A percentile compares a stretch with the other conserved stretches of the same genome.
These are phyloP conservation scores for Drosophila koepferae DNA, from an alignment of 2,888 invertebrate species.

Conservation along the genomic window DNA sequence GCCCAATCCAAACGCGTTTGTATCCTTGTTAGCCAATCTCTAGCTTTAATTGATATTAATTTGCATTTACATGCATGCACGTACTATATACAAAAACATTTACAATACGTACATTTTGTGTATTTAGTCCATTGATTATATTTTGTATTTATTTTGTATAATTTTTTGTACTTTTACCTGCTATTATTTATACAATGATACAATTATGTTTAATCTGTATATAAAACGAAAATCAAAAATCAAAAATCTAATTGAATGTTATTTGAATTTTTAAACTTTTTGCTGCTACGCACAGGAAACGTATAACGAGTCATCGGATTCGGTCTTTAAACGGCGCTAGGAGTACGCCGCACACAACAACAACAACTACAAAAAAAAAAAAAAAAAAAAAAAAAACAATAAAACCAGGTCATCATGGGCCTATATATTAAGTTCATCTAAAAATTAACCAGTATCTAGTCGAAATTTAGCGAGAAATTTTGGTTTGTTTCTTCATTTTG, in stretches of 20 bases:
- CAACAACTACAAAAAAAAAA: conserved; percentile 22
- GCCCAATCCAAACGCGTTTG: conserved; percentile 23
- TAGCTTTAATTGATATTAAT: conserved; percentile 60
- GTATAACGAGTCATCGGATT: conserved; percentile 82
- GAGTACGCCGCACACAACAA: conserved; percentile 17
- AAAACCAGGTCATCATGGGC: conserved; percentile 20
- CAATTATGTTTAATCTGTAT: conserved; percentile 38
- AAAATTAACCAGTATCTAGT: conserved; percentile 22
- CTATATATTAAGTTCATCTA: conserved; percentile 29
- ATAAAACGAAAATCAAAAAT: conserved; percentile 43
- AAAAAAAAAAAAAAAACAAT: conserved; percentile 7
- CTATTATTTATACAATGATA: conserved; percentile 43
- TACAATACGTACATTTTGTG: conserved; percentile 20
- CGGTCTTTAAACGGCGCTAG: conserved; percentile 63
- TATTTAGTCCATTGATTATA: conserved; percentile 37
- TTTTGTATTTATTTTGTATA: conserved; percentile 56
- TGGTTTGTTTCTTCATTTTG: conserved; percentile 7
- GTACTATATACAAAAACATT: conserved; percentile 13
- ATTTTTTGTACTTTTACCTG: conserved; percentile 35
- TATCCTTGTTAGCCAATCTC: conserved; percentile 62
- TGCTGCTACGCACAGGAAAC: conserved; percentile 69
- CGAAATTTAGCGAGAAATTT: conserved; percentile 24
- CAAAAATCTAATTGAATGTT: conserved; percentile 27
- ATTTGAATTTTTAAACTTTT: conserved; percentile 28
- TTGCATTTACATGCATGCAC: conserved; percentile 50